Evolutionary conservation across 2,888 invertebrate genomes (phyloP).

Genomic region (Drosophila mulleri): DNA sequence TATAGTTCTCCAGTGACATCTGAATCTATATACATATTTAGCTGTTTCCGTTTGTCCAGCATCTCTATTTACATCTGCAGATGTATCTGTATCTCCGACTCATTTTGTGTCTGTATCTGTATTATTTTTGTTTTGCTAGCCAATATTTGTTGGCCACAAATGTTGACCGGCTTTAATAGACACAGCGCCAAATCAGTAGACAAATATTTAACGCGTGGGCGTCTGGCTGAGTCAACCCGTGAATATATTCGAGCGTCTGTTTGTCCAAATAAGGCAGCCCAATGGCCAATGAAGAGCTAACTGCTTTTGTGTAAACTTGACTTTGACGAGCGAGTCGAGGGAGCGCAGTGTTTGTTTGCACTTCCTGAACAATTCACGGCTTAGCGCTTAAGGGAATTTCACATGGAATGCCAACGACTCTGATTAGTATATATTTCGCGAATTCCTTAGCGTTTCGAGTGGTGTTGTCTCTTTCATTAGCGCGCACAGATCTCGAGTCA

Average conservation of each 20-base stretch:
- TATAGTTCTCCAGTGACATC: too few species aligned
- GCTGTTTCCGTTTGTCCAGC: too few species aligned
- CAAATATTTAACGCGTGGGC: conserved; percentile 49
- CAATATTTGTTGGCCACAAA: conserved; percentile 28
- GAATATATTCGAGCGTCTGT: not conserved
- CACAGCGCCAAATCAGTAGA: conserved; percentile 18
- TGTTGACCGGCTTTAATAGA: conserved; percentile 23
- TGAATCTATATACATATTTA: too few species aligned
- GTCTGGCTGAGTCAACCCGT: conserved; percentile 40
- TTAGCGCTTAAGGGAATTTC: conserved; percentile 31
- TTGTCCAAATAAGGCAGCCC: conserved; percentile 52
- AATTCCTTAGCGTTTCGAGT: not conserved
- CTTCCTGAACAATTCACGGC: conserved; percentile 37
- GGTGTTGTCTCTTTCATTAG: conserved; percentile 20
- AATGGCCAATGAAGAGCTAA: conserved; percentile 18
- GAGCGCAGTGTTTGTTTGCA: conserved; percentile 42
- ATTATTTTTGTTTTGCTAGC: not conserved
- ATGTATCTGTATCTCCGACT: not conserved
- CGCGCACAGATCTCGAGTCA: conserved; percentile 38
- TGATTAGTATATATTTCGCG: conserved; percentile 9
- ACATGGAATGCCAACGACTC: conserved; percentile 11
- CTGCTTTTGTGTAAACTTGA: conserved; percentile 60
- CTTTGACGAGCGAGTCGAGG: conserved; percentile 58
- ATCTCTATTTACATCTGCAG: not conserved
- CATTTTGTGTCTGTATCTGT: not conserved